Evolutionary conservation across 2,888 invertebrate genomes (phyloP), one percentile per base, ranked within the genome.

Genomic region (Halictus ligatus): DNA sequence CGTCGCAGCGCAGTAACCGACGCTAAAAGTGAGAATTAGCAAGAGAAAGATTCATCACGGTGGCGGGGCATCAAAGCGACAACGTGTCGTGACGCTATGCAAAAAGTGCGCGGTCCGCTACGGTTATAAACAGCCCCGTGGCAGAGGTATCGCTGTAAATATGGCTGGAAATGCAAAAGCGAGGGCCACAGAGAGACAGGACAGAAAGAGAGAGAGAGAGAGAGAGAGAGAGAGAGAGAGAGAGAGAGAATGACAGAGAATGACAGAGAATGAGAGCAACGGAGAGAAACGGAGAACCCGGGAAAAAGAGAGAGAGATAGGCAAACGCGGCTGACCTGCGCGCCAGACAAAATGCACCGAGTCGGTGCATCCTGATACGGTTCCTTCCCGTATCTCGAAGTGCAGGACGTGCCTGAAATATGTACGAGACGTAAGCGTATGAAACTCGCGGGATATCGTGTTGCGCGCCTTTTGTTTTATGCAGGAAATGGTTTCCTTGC

Each of bases 381-480:
- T 88, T 79, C 75, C 83, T 89, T 79, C 75, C 35, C 84, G 83
- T 90, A 88, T 86, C 90, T 90, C 88, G 75, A 82, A 84, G 84
- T 80, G 87, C 84, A 85, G 86, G 88, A 88, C 90, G 88, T 86
- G 88, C 78, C 81, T 89, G 90, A 90, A 91, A 91, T 90, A 90
- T 91, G 90, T 80, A 91, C 85, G 88, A 88, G 90, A 89, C 90
- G 90, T 86, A 91, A 91, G 91, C 89, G 87, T 87, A 91, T 86
- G 87, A 91, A 90, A 82, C 90, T 88, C 88, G 83, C 84, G 88
- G 90, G 90, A 87, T 90, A 90, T 90, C 91, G 90, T 83, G 87
- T 91, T 87, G 86, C 90, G 79, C 82, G 91, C 82, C 91, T 89
- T 91, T 90, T 91, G 90, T 90, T 90, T 90, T 91, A 91, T 90